These are phyloP conservation scores for Ruditapes philippinarum DNA, from an alignment of 1,140 invertebrate genomes.

Conservation along the genomic window DNA sequence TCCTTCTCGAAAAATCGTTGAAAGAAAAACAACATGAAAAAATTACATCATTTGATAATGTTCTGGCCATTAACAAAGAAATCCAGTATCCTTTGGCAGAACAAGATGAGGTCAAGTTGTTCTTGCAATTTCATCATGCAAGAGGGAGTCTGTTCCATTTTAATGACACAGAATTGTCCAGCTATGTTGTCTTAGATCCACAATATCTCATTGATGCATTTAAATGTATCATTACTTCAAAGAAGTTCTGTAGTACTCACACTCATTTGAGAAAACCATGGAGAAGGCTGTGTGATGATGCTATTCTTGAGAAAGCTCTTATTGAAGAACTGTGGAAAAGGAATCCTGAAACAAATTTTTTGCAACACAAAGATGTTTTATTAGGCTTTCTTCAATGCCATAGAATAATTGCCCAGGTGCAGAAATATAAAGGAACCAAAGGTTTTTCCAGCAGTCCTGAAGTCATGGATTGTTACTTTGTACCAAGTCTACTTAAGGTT, in stretches of 20 bases:
- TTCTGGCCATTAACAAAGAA: not conserved
- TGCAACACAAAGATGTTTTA: not conserved
- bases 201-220: conserved; percentile 1
- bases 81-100: not conserved
- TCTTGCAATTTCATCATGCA: not conserved
- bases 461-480: not conserved
- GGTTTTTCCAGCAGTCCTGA: too few relatives aligned
- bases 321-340: not conserved
- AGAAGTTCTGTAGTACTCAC: not conserved
- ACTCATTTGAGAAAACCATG: not conserved
- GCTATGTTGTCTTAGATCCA: not conserved
- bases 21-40: not conserved
- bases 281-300: not conserved
- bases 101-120: not conserved
- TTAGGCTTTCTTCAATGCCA: not conserved
- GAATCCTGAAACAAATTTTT: not conserved
- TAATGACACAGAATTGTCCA: not conserved
- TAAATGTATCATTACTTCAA: conserved; percentile 5
- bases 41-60: not conserved
- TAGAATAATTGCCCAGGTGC: not conserved
- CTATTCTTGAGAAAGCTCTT: not conserved
- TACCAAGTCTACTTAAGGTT: not conserved
- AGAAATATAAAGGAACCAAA: not conserved
- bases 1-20: not conserved
- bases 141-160: not conserved